Percentiles rank a stretch among this genome's conserved stretches.
Conservation (phyloP, 2,113 vertebrate species). For the Ciconia maguari region DNA sequence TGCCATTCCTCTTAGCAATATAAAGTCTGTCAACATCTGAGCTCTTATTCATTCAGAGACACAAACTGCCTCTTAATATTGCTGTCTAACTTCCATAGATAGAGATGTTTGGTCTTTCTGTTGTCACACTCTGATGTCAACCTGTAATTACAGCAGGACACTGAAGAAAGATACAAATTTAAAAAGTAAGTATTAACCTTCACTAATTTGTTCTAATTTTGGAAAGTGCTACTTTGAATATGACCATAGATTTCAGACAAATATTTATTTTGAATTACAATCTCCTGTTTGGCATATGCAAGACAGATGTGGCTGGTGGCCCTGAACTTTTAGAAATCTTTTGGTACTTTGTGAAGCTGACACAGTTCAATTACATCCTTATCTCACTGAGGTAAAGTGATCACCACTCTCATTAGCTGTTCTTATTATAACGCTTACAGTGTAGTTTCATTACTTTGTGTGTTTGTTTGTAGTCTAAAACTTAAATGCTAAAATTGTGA, state of each 20-base stretch:
- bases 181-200: not conserved
- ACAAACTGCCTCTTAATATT: not conserved
- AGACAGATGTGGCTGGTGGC: not conserved
- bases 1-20: not conserved
- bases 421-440: not conserved
- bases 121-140: not conserved
- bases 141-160: not conserved
- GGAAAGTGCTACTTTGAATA: not conserved
- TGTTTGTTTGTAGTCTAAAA: not conserved
- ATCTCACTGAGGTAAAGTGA: not conserved
- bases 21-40: not conserved
- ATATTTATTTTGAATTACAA: not conserved
- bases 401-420: not conserved
- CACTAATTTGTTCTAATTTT: not conserved
- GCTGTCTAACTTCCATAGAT: not conserved
- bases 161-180: not conserved
- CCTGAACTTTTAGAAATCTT: not conserved
- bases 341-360: not conserved
- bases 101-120: not conserved
- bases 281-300: not conserved
- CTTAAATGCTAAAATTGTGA: not conserved
- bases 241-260: not conserved
- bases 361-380: not conserved
- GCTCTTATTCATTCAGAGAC: not conserved
- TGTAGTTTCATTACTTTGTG: not conserved